Evolutionary conservation across 2,113 vertebrate genomes (phyloP), one percentile per base, ranked within the genome.

Genomic region (Pseudorasbora parva): DNA sequence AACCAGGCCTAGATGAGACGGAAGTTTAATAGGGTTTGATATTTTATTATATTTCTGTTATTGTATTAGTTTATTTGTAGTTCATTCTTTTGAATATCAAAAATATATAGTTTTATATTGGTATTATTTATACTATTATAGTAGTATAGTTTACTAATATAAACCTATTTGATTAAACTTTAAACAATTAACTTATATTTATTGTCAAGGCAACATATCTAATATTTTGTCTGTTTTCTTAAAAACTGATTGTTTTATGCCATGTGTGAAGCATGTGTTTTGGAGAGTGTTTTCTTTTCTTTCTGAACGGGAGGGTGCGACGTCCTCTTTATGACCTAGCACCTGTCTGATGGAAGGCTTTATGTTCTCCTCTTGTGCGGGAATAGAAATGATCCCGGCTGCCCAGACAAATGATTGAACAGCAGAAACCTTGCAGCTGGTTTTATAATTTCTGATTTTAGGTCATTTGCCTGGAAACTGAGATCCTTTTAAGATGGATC

Each of bases 281-380:
- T 25, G 45, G 51, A 68, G 64, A 83, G 59, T 79, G 66, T 88
- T 77, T 59, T 49, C 69, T 25, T 77, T 59, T 49, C 60, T 21
- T 59, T 4, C 41, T 45, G 51, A 81, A 60, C 54, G 23, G 54
- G 60, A 51, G 41, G 81, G 45, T 69, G 62, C 3, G 25, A 73
- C 59, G 77, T 62, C 15, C 60, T 59, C 27, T 82, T 76, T 56
- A 57, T 85, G 78, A 68, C 71, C 59, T 57, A 57, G 49, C n/a
- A 72, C 66, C 81, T 78, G 77, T 56, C 80, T 75, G 56, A 82
- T 82, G 64, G 71, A 72, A 64, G 49, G 45, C 71, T 71, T 69
- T 76, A 87, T 71, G 78, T 78, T 64, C 64, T 77, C 17, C 30
- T 54, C 49, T 47, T 82, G 64, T 45, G 69, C 19, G 33, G 41